Conservation (phyloP, 2,888 invertebrate species). For the Tetrapedia diversipes region DNA sequence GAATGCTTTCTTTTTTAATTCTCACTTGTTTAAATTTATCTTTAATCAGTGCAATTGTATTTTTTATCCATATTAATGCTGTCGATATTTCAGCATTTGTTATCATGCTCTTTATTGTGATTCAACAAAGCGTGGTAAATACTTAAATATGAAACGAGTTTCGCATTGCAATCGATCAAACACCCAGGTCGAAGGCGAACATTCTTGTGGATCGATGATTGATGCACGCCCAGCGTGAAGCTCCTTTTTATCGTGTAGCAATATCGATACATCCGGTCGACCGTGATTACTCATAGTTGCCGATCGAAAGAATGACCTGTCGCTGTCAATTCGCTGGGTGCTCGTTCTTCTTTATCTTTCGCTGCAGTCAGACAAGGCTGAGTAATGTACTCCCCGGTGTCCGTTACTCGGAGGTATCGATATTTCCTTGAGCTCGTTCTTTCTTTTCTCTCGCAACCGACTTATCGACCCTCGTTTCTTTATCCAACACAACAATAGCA, state of each 20-base stretch:
- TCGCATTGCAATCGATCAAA: too few relatives aligned
- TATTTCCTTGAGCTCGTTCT: slow-evolving; percentile 35
- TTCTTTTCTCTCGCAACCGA: slow-evolving; percentile 11
- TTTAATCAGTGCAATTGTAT: too few relatives aligned
- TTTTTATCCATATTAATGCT: background rate
- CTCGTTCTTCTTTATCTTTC: slow-evolving; percentile 49
- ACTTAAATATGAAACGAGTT: too few relatives aligned
- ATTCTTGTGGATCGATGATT: slow-evolving; percentile 36
- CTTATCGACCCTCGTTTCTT: slow-evolving; percentile 17
- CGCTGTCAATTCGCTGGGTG: slow-evolving; percentile 43
- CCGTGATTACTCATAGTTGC: slow-evolving; percentile 48
- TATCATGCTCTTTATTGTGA: too few relatives aligned
- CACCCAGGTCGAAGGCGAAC: background rate
- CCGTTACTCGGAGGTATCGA: slow-evolving; percentile 37
- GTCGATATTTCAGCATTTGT: background rate
- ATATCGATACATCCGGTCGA: slow-evolving; percentile 35
- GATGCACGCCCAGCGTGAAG: slow-evolving; percentile 37
- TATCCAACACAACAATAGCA: slow-evolving; percentile 4
- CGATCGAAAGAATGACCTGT: slow-evolving; percentile 47
- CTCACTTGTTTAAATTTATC: too few relatives aligned
- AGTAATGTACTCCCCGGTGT: slow-evolving; percentile 28
- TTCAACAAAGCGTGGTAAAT: too few relatives aligned
- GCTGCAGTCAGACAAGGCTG: slow-evolving; percentile 26
- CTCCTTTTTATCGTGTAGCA: slow-evolving; percentile 41
- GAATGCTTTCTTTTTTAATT: too few relatives aligned